Evolutionary conservation across 1,140 invertebrate species (phyloP).

Genomic region (Lamellibrachia luymesi): DNA sequence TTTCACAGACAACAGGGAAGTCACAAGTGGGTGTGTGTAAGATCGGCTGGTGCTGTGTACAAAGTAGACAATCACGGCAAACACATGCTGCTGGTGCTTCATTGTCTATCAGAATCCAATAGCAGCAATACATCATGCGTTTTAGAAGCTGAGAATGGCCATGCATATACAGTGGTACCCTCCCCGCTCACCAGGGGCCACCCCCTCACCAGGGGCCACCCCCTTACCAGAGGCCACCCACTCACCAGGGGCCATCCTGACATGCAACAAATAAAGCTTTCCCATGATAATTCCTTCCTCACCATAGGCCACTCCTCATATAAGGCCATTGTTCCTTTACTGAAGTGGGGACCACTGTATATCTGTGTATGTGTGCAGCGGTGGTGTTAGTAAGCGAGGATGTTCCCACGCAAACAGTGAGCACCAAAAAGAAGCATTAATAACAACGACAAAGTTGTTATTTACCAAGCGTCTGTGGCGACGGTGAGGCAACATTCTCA

Average conservation of each 20-base stretch:
- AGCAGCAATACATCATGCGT: not conserved
- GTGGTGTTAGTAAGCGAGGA: not conserved
- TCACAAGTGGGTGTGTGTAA: not conserved
- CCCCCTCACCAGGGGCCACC: too few relatives aligned
- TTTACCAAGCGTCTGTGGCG: not conserved
- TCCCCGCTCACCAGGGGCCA: too few relatives aligned
- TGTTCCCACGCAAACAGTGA: not conserved
- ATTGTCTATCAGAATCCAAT: not conserved
- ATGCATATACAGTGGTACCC: not conserved
- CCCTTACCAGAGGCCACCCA: too few relatives aligned
- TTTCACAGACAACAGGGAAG: not conserved
- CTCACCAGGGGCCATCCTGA: too few relatives aligned
- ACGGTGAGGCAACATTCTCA: not conserved
- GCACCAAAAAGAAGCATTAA: not conserved
- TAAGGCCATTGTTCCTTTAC: too few relatives aligned
- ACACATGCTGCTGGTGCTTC: not conserved
- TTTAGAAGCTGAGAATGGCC: not conserved
- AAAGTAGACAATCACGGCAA: not conserved
- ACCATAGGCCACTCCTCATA: too few relatives aligned
- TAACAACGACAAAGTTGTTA: constrained; percentile 1
- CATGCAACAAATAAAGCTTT: too few relatives aligned
- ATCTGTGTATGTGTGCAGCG: not conserved
- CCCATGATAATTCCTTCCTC: too few relatives aligned
- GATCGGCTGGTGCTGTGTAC: not conserved
- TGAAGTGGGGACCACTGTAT: too few relatives aligned